Base-by-base conservation (phyloP, 2,113 vertebrate genomes). In the Notarius lentiginosus region DNA sequence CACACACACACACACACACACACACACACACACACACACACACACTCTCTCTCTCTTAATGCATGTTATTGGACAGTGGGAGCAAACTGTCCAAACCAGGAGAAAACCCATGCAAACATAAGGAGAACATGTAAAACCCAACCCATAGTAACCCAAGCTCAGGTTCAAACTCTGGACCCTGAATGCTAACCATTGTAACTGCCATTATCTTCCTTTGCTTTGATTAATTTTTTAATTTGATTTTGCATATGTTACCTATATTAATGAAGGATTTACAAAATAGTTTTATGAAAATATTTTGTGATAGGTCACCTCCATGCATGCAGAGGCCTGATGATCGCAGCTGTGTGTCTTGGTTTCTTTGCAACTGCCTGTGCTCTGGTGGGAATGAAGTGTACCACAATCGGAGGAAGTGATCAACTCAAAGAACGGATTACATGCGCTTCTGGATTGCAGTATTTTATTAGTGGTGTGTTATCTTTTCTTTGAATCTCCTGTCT, bases 371-470 rank as follows among this genome's bases (percentile, higher is more conserved):
- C n/a, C n/a, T 96, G 96, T 87, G 95, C 96, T 22, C 96, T 99
- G 55, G 89, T 99, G 89, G 98, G 98, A 77, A 99, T 99, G 98
- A 99, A 98, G 90, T 99, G 98, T 89, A 99, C 98, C 80, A 98
- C 97, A 93, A 94, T 99, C 0, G 98, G 98, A 92, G 98, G 98
- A 88, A 95, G 94, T 0, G 97, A 99, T 85, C 94, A 95, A 91
- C 95, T 91, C 88, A 99, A 99, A 95, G 96, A 97, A 41, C 96
- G 93, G 92, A 96, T 97, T 49, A 95, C 96, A 53, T 97, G 96
- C 91, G 93, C 97, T 89, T 96, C 97, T 56, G 98, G 98, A 85
- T 87, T 96, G 24, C 90, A 93, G 58, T 99, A 97, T 94, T 96
- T 99, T 86, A 92, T 98, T 0, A 96, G 96, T 91, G 98, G 98